These are phyloP conservation scores for Sardinella longiceps DNA, from an alignment of 2,797 vertebrate genomes.

Conservation along the genomic window DNA sequence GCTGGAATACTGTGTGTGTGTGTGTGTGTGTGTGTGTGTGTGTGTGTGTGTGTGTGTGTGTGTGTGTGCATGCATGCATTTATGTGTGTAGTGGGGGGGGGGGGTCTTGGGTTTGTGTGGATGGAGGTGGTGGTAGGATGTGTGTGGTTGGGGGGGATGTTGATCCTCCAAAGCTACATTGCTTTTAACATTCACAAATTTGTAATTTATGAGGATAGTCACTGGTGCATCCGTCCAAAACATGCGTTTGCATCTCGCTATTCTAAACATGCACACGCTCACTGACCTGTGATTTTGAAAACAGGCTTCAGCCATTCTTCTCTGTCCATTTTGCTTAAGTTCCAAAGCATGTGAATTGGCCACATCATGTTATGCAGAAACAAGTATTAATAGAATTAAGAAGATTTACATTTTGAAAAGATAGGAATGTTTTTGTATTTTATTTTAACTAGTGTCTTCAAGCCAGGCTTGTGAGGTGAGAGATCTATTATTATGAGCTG, in stretches of 20 bases:
- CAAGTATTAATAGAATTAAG: not conserved
- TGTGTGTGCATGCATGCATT: too few relatives aligned
- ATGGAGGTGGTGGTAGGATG: not conserved
- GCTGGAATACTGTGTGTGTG: not conserved
- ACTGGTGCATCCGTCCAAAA: slow-evolving; percentile 24
- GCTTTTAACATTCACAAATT: slow-evolving; percentile 19
- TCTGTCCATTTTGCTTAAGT: slow-evolving; percentile 6
- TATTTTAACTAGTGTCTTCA: not conserved
- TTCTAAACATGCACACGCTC: slow-evolving; percentile 13
- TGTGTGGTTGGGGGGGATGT: not conserved
- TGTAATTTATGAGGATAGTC: slow-evolving; percentile 24
- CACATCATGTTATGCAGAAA: not conserved
- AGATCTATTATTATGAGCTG: not conserved
- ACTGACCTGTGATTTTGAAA: slow-evolving; percentile 20
- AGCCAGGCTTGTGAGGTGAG: not conserved
- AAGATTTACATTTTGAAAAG: not conserved
- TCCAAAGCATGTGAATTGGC: not conserved
- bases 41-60: not conserved
- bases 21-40: slow-evolving; percentile 29
- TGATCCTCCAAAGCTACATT: slow-evolving; percentile 15
- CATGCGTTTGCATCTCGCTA: slow-evolving; percentile 21
- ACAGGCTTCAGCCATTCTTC: slow-evolving; percentile 22
- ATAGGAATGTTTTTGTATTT: not conserved
- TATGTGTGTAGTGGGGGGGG: not conserved
- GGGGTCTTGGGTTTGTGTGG: not conserved